phyloP scores from a whole-genome alignment of 2,888 invertebrate genomes.

The Pimpla rufipes region DNA sequence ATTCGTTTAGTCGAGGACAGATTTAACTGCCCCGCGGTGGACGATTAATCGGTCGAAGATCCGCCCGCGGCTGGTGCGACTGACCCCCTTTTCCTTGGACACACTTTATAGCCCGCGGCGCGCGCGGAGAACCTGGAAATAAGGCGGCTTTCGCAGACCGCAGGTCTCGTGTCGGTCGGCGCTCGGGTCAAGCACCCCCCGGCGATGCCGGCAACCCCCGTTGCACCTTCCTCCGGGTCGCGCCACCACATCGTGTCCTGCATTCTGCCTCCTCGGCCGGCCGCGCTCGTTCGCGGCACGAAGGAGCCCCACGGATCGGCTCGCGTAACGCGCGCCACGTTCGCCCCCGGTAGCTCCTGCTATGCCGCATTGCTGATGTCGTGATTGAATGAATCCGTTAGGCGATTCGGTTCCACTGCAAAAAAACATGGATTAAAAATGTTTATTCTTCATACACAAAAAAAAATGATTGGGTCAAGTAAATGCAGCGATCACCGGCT shows the following conservation, averaged over 20 bases:
- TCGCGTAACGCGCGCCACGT: not conserved
- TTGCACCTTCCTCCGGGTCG: not conserved
- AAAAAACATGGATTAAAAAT: no score
- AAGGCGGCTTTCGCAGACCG: not conserved
- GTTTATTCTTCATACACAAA: no score
- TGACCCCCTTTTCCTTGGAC: conserved; percentile 46
- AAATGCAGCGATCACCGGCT: no score
- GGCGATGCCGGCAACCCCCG: conserved; percentile 61
- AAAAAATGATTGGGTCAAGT: no score
- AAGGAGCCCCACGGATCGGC: conserved; percentile 10
- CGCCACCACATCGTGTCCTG: conserved; percentile 17
- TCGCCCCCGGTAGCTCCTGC: no score
- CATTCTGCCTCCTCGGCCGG: conserved; percentile 16
- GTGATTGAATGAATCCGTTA: no score
- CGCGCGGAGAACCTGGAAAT: conserved; percentile 9
- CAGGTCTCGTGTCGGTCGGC: conserved; percentile 5
- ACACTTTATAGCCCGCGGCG: conserved; percentile 27
- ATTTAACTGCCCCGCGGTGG: conserved; percentile 9
- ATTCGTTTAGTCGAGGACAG: conserved; percentile 19
- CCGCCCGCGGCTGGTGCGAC: conserved; percentile 23
- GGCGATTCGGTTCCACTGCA: no score
- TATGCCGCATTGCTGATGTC: no score
- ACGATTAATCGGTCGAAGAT: conserved; percentile 57
- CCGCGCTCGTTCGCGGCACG: not conserved
- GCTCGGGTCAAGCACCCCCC: not conserved